Evolutionary conservation across 2,797 vertebrate genomes (phyloP), one percentile per base, ranked within the genome.

Genomic region (Sparidentex hasta): DNA sequence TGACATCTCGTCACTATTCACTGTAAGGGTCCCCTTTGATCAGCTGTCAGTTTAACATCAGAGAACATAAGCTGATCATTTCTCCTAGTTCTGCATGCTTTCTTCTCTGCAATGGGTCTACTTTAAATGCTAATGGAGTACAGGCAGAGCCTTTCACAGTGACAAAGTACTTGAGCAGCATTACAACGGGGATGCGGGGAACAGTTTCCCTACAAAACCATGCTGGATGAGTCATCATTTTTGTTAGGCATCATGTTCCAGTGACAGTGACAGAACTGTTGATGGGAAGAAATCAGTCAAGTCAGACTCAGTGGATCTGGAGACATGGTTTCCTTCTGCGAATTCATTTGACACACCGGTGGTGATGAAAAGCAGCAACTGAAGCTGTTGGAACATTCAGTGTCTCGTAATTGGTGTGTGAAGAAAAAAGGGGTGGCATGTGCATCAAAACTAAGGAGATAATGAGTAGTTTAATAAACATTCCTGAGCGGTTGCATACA

Each of bases 111-210:
- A 67, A 52, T 2, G 13, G 41, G 18, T 75, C 70, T 80, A 52
- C 73, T 78, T 79, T 58, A 80, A 81, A 91, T 86, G 62, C 76
- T 83, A 78, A 84, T 59, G 25, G 13, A 7, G 75, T 29, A 43
- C 63, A 77, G 61, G 46, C 63, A 71, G 43, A 81, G 48, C n/a
- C 50, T 61, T 67, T 16, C 47, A 64, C 71, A 50, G 73, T 51
- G 71, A 63, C 71, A 76, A 59, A 71, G 62, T 54, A 59, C 55
- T 57, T 2, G 57, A 61, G 69, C 68, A 63, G 67, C 66, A 68
- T 87, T 59, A 63, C 50, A 79, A 74, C 20, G 33, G 3, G 13
- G 27, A 66, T 18, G 46, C 48, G 59, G 52, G 72, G 63, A 63
- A 56, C 64, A 47, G 46, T 65, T 76, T 67, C 59, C 47, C 73